These are phyloP conservation scores for Proctacanthus coquilletti DNA, from an alignment of 1,140 invertebrate genomes.

Conservation along the genomic window DNA sequence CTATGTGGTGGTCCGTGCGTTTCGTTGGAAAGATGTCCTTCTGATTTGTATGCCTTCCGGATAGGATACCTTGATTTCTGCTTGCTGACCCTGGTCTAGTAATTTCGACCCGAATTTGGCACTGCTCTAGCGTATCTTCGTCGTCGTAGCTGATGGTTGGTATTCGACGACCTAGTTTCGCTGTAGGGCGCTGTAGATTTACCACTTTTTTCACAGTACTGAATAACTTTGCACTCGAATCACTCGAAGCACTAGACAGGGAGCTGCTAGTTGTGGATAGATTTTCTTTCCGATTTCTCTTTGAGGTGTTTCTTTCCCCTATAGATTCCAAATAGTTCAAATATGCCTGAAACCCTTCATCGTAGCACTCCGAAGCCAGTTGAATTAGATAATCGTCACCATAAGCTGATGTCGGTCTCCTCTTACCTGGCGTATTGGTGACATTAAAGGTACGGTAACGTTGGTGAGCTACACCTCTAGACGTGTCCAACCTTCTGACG, in stretches of 20 bases:
- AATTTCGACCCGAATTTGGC: background rate
- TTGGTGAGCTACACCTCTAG: background rate
- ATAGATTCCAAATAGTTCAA: conserved; percentile 25
- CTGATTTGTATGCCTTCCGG: background rate
- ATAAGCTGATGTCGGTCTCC: background rate
- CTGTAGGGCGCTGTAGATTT: background rate
- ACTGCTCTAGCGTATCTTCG: background rate
- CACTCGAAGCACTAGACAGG: background rate
- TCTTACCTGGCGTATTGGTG: background rate
- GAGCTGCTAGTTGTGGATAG: background rate
- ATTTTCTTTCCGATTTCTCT: background rate
- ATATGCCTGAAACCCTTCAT: conserved; percentile 18
- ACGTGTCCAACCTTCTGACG: conserved; percentile 13
- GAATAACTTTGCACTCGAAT: background rate
- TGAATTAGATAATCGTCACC: conserved; percentile 14
- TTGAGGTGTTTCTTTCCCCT: conserved; percentile 12
- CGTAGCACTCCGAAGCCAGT: conserved; percentile 23
- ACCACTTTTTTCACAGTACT: background rate
- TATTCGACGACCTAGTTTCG: background rate
- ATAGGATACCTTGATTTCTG: background rate
- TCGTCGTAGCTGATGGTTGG: background rate
- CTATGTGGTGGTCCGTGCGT: background rate
- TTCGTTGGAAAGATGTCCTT: background rate
- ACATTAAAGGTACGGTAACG: background rate
- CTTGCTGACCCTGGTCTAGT: background rate